phyloP scores from a whole-genome alignment of 92 coral and sea anemone species.

The Epizoanthus illoricatus region DNA sequence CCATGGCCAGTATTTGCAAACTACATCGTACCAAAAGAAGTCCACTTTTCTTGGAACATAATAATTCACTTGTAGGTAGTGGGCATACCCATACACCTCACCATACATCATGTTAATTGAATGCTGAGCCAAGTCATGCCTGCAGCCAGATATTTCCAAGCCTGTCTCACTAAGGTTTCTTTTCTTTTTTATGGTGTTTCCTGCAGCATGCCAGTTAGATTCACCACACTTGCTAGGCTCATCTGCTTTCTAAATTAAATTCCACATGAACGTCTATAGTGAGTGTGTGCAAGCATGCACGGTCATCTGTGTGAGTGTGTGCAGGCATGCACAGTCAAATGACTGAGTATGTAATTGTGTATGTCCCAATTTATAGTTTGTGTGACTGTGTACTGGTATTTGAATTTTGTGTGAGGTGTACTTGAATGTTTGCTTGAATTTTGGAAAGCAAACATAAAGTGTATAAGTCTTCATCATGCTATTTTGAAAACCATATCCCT shows the following conservation, averaged over 20 bases:
- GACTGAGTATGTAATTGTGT: too few relatives aligned
- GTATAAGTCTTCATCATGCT: too few relatives aligned
- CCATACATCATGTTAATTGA: conserved; percentile 60
- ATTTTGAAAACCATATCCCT: too few relatives aligned
- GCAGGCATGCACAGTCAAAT: too few relatives aligned
- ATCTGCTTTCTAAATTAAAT: conserved; percentile 25
- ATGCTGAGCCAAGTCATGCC: conserved; percentile 53
- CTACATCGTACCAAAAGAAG: conserved; percentile 70
- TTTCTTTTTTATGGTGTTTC: conserved; percentile 34
- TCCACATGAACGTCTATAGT: too few relatives aligned
- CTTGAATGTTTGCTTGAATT: too few relatives aligned
- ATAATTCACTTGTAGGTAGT: conserved; percentile 44
- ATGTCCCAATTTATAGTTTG: too few relatives aligned
- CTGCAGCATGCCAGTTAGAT: conserved; percentile 64
- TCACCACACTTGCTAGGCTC: conserved; percentile 52
- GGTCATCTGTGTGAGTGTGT: too few relatives aligned
- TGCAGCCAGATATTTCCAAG: conserved; percentile 58
- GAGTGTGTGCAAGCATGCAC: too few relatives aligned
- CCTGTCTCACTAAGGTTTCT: conserved; percentile 55
- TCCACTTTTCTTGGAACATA: conserved; percentile 50
- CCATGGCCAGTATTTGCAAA: conserved; percentile 84
- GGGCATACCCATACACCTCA: conserved; percentile 67
- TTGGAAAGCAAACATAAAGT: too few relatives aligned
- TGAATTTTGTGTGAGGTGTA: too few relatives aligned
- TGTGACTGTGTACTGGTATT: too few relatives aligned